A percentile compares a stretch with the other conserved stretches of the same genome.
Evolutionary conservation across 2,113 vertebrate species (phyloP).

Genomic region (Oreochromis spilurus): DNA sequence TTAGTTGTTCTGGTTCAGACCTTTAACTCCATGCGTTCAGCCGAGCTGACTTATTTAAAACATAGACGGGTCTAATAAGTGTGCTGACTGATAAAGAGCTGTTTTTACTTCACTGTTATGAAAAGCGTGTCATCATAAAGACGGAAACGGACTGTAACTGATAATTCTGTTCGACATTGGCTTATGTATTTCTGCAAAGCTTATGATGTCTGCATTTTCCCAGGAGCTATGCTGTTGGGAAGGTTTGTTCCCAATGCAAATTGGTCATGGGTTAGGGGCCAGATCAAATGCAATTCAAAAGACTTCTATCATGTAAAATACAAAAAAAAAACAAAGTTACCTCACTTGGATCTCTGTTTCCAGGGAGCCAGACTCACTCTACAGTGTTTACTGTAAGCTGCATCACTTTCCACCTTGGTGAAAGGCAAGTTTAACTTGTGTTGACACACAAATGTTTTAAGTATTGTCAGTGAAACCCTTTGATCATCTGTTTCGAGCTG

Average conservation of each 20-base stretch:
- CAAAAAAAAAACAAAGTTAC: too few relatives aligned
- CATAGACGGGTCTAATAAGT: not conserved
- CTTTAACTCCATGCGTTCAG: rapidly evolving
- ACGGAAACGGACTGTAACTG: not conserved
- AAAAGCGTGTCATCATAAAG: not conserved
- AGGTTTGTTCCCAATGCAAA: too few relatives aligned
- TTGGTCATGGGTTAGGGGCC: too few relatives aligned
- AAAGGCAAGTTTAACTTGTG: not conserved
- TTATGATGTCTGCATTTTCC: not conserved
- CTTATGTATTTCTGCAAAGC: not conserved
- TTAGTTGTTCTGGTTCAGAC: not conserved
- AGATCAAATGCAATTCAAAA: too few relatives aligned
- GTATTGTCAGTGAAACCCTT: not conserved
- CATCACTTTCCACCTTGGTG: not conserved
- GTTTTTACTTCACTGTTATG: not conserved
- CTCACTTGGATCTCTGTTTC: not conserved
- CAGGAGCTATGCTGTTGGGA: not conserved
- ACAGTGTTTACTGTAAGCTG: not conserved
- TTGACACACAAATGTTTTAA: not conserved
- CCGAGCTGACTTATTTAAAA: not conserved
- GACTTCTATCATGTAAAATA: too few relatives aligned
- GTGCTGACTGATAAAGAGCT: not conserved
- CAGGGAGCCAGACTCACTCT: not conserved
- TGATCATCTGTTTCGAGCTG: not conserved
- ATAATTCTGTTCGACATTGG: not conserved